Evolutionary conservation across 1,140 invertebrate species (phyloP).

Genomic region (Conus ventricosus): DNA sequence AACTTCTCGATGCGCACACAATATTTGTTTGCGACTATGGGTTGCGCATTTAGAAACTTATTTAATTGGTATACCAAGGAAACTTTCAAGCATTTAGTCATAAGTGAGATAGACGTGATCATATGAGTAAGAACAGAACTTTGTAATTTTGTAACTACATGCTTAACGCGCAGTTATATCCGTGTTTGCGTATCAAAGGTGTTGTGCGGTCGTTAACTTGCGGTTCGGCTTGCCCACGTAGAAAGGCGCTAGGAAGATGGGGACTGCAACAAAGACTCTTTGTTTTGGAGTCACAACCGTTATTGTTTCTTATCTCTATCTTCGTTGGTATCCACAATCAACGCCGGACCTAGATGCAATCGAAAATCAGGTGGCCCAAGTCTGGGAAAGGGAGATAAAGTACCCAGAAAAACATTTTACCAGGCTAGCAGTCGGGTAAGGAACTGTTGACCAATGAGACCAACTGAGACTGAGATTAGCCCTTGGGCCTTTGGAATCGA

Average conservation of each 20-base stretch:
- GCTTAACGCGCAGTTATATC: not conserved
- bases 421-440: conserved; percentile 74
- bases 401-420: conserved; percentile 69
- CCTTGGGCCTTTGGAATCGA: too few species aligned
- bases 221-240: conserved; percentile 10
- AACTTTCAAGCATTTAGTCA: too few species aligned
- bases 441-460: not conserved
- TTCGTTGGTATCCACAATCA: conserved; percentile 3
- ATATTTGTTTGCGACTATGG: not conserved
- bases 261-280: conserved; percentile 10
- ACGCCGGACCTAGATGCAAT: not conserved
- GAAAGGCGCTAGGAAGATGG: not conserved
- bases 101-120: too few species aligned
- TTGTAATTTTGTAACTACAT: not conserved
- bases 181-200: not conserved
- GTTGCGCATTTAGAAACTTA: too few species aligned
- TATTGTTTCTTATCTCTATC: conserved; percentile 27
- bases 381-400: conserved; percentile 71
- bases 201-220: conserved; percentile 1
- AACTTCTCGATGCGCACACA: not conserved
- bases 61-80: too few species aligned
- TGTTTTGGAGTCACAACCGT: conserved; percentile 11
- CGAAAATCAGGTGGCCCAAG: conserved; percentile 65
- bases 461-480: not conserved
- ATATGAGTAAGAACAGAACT: too few species aligned